Percentiles rank a stretch among this genome's conserved stretches.
Conservation (phyloP, 1,140 invertebrate genomes). For the Matsumurasca onukii region DNA sequence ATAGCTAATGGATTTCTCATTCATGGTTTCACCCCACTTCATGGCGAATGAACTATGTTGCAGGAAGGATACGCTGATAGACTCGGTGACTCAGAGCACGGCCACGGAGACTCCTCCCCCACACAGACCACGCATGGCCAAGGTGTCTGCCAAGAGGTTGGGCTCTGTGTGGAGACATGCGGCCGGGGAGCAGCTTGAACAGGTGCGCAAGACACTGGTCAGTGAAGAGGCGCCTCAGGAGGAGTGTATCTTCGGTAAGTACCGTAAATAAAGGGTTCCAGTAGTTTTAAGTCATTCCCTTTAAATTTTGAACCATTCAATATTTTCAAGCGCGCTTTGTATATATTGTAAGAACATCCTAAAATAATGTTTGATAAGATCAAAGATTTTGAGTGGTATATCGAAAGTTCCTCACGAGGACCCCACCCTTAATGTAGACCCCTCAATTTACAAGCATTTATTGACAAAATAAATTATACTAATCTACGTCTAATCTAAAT, state of each 20-base stretch:
- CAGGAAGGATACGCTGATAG: neutral
- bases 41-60: too few species aligned
- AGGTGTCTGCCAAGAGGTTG: slow-evolving; percentile 40
- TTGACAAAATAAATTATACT: too few species aligned
- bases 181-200: slow-evolving; percentile 43
- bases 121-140: slow-evolving; percentile 22
- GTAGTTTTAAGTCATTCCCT: slow-evolving; percentile 47
- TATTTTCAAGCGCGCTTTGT: too few species aligned
- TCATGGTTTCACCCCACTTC: too few species aligned
- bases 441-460: too few species aligned
- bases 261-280: slow-evolving; percentile 38
- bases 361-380: too few species aligned
- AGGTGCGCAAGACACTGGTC: slow-evolving; percentile 38
- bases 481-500: too few species aligned
- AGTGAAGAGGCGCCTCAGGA: slow-evolving; percentile 39
- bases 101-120: neutral
- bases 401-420: too few species aligned
- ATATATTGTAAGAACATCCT: too few species aligned
- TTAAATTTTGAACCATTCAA: neutral
- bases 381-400: too few species aligned
- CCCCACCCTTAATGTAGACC: too few species aligned
- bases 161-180: slow-evolving; percentile 45
- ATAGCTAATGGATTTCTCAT: too few species aligned
- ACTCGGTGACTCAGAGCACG: neutral
- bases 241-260: slow-evolving; percentile 43